Percentiles rank a stretch among this genome's conserved stretches.
Conservation (phyloP, 1,140 invertebrate species). For the Archivesica marissinica region DNA sequence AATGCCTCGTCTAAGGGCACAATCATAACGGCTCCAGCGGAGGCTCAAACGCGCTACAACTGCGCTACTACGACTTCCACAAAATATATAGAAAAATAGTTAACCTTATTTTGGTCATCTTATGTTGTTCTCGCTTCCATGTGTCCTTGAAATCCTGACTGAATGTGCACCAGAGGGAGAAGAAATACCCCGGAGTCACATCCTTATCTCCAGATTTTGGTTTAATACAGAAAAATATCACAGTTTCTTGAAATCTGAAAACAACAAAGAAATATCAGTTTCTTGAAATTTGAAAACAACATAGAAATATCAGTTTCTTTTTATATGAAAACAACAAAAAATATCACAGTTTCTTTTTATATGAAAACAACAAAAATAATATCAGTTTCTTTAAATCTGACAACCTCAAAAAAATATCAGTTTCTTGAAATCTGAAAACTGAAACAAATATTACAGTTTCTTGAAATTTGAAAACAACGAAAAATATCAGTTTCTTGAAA, state of each 20-base stretch:
- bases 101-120: slow-evolving; percentile 93
- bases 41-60: no score
- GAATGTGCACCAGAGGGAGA: slow-evolving; percentile 94
- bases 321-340: no score
- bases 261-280: background rate
- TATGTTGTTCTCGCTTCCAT: slow-evolving; percentile 96
- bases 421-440: background rate
- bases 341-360: slow-evolving; percentile 42
- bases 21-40: no score
- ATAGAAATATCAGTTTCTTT: no score
- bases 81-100: no score
- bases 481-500: no score
- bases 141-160: slow-evolving; percentile 97
- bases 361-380: no score
- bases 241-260: slow-evolving; percentile 90
- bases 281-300: background rate
- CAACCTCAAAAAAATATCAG: background rate
- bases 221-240: slow-evolving; percentile 94
- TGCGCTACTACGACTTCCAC: no score
- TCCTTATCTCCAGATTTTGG: slow-evolving; percentile 91
- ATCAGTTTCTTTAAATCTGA: background rate
- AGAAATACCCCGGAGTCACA: slow-evolving; percentile 93
- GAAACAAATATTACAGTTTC: no score
- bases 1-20: no score
- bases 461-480: no score